phyloP scores from a whole-genome alignment of 1,140 invertebrate species.

The Solenopsis fugax region DNA sequence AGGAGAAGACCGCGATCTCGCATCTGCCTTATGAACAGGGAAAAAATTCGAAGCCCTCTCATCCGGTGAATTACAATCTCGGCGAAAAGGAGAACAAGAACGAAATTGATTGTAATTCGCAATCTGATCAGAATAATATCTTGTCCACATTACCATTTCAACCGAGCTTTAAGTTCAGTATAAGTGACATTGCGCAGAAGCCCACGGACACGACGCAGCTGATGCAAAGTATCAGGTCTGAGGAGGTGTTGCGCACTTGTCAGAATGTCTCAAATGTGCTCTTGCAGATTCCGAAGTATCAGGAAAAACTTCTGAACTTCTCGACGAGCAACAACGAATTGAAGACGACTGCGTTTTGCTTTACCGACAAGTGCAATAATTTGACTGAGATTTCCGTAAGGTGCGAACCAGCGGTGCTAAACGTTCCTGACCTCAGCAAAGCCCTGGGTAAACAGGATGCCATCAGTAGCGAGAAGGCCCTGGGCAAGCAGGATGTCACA shows the following conservation, averaged over 20 bases:
- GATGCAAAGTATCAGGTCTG: slow-evolving; percentile 83
- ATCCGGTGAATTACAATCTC: slow-evolving; percentile 41
- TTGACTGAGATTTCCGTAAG: slow-evolving; percentile 79
- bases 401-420: slow-evolving; percentile 83
- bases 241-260: slow-evolving; percentile 83
- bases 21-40: slow-evolving; percentile 64
- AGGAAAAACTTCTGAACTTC: slow-evolving; percentile 84
- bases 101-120: slow-evolving; percentile 66
- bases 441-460: slow-evolving; percentile 68
- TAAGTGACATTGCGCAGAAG: slow-evolving; percentile 77
- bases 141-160: slow-evolving; percentile 79
- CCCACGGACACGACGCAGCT: slow-evolving; percentile 74
- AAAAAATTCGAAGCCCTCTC: slow-evolving; percentile 57
- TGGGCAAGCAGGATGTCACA: slow-evolving; percentile 67
- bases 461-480: slow-evolving; percentile 70
- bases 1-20: slow-evolving; percentile 58
- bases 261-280: slow-evolving; percentile 84
- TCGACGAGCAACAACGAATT: slow-evolving; percentile 77
- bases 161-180: slow-evolving; percentile 78
- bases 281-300: slow-evolving; percentile 84
- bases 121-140: slow-evolving; percentile 73
- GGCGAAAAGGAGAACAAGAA: slow-evolving; percentile 73
- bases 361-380: slow-evolving; percentile 84
- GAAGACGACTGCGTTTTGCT: slow-evolving; percentile 76
- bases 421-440: slow-evolving; percentile 84